Evolutionary conservation across 2,113 vertebrate species (phyloP).

Genomic region (Podiceps cristatus): DNA sequence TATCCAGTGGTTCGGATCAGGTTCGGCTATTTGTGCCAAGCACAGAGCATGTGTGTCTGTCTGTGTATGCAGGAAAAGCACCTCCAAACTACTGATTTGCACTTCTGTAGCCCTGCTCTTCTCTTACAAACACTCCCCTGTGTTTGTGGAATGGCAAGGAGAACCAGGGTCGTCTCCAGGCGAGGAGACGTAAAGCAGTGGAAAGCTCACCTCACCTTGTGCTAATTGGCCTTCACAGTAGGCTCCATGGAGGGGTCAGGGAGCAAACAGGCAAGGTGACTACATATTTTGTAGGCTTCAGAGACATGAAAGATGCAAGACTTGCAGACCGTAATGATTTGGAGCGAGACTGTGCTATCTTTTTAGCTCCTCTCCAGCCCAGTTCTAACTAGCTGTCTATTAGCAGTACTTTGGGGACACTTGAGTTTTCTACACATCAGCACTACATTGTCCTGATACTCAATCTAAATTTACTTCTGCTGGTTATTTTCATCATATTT

Average conservation of each 20-base stretch:
- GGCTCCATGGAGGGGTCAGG: background rate
- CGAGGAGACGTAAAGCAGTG: background rate
- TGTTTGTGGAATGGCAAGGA: background rate
- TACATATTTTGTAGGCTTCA: background rate
- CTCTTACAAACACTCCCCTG: background rate
- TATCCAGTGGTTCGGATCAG: background rate
- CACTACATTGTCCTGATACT: accelerated
- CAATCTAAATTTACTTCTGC: background rate
- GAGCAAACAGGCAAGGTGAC: background rate
- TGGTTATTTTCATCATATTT: background rate
- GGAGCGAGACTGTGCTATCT: background rate
- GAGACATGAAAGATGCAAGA: background rate
- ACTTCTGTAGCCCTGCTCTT: background rate
- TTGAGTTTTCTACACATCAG: background rate
- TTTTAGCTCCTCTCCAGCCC: background rate
- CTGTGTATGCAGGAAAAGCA: background rate
- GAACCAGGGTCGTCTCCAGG: background rate
- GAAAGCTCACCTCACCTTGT: background rate
- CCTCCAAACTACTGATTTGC: background rate
- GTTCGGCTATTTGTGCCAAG: background rate
- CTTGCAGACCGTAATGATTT: background rate
- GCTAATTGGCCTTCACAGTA: background rate
- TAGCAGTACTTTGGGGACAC: background rate
- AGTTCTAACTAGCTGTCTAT: background rate
- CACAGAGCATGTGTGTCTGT: accelerated